Percentiles rank a stretch among this genome's conserved stretches.
These are phyloP conservation scores for Trimorus sp. DNA, from an alignment of 2,888 invertebrate species.

Conservation along the genomic window DNA sequence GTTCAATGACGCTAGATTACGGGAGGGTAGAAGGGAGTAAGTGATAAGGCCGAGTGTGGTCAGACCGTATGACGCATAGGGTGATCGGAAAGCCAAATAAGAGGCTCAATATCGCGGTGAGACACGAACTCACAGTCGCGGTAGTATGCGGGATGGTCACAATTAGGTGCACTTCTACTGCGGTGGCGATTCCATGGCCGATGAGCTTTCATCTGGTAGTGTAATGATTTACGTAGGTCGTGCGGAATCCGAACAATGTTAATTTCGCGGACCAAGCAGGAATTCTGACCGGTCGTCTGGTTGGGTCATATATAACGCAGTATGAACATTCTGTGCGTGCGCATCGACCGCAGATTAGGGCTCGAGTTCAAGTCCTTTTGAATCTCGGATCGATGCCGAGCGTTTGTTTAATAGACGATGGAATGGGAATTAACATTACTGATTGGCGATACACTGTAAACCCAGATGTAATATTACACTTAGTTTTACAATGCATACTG, in stretches of 20 bases:
- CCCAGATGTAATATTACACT: too few relatives aligned
- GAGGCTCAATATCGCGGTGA: constrained; percentile 51
- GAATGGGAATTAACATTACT: too few relatives aligned
- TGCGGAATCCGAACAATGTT: constrained; percentile 79
- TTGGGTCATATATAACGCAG: constrained; percentile 63
- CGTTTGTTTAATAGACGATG: too few relatives aligned
- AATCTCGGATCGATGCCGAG: constrained; percentile 11
- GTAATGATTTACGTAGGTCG: constrained; percentile 74
- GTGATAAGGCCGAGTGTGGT: too few relatives aligned
- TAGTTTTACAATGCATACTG: too few relatives aligned
- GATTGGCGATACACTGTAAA: too few relatives aligned
- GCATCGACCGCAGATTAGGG: constrained; percentile 63
- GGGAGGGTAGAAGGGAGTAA: too few relatives aligned
- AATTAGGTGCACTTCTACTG: constrained; percentile 58
- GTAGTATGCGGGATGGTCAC: constrained; percentile 36
- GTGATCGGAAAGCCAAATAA: constrained; percentile 36
- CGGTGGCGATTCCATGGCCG: constrained; percentile 58
- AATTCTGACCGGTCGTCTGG: constrained; percentile 68
- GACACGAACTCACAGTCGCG: constrained; percentile 37
- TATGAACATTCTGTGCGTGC: constrained; percentile 61
- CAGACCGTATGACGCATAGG: constrained; percentile 18
- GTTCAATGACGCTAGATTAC: too few relatives aligned
- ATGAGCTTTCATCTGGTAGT: constrained; percentile 65
- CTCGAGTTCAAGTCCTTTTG: constrained; percentile 30
- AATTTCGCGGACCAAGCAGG: constrained; percentile 76